Conservation (phyloP, 53 echinoderm and acorn worm species). For the Astropecten irregularis region DNA sequence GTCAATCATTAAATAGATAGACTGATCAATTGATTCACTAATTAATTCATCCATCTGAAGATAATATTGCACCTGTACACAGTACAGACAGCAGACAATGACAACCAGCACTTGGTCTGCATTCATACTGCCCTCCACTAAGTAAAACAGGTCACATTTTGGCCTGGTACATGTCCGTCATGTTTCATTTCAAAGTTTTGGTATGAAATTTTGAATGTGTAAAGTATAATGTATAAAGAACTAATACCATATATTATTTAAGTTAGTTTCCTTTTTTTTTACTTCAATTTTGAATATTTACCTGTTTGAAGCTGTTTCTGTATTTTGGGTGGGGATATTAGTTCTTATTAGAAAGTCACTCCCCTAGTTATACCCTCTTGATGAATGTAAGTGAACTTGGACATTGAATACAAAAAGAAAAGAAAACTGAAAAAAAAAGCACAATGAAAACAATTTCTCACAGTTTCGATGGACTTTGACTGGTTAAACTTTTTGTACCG, state of each 20-base stretch:
- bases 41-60: too few species aligned
- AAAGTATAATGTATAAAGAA: constrained; percentile 2
- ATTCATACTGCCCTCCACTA: too few species aligned
- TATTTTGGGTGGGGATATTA: neutral
- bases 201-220: neutral
- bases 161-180: too few species aligned
- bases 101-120: too few species aligned
- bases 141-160: too few species aligned
- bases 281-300: neutral
- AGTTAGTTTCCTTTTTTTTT: neutral
- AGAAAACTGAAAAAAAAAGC: neutral
- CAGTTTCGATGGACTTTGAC: neutral
- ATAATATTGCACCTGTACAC: too few species aligned
- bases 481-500: neutral
- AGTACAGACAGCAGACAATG: too few species aligned
- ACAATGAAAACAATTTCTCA: neutral
- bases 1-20: too few species aligned
- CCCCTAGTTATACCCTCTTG: neutral
- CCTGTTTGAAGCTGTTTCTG: neutral
- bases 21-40: too few species aligned
- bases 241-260: constrained; percentile 7
- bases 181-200: too few species aligned
- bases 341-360: neutral
- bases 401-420: neutral
- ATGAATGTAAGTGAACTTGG: neutral